Conservation (phyloP, 2,797 vertebrate genomes). For the Diceros bicornis region DNA sequence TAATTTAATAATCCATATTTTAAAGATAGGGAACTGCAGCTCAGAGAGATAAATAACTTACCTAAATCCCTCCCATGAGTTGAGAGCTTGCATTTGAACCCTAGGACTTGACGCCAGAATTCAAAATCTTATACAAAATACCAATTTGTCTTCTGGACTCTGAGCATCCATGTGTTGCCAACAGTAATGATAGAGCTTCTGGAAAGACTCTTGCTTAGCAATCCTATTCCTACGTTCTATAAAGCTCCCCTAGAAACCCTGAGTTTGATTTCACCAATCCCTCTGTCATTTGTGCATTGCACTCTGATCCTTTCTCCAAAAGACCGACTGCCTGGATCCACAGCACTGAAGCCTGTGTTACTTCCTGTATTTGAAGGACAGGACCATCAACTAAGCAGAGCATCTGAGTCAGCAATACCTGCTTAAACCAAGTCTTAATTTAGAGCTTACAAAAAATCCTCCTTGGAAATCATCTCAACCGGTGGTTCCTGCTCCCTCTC, state of each 20-base stretch:
- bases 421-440: not conserved
- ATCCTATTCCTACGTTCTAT: not conserved
- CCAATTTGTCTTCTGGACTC: not conserved
- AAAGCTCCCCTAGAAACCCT: not conserved
- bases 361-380: not conserved
- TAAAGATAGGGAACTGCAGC: not conserved
- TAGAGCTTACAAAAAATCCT: not conserved
- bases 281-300: not conserved
- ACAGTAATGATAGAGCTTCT: not conserved
- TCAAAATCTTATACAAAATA: not conserved
- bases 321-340: not conserved
- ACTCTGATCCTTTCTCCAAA: not conserved
- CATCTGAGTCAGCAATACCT: not conserved
- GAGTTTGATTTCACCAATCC: not conserved
- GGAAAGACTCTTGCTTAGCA: not conserved
- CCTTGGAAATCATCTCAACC: not conserved
- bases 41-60: not conserved
- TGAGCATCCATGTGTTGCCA: not conserved
- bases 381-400: not conserved
- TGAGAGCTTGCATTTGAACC: not conserved
- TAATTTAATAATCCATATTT: not conserved
- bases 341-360: not conserved
- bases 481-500: not conserved
- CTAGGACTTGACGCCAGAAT: not conserved
- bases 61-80: not conserved